These are phyloP conservation scores for Benthosema pterotum DNA, from an alignment of 2,797 vertebrate species.

Conservation along the genomic window DNA sequence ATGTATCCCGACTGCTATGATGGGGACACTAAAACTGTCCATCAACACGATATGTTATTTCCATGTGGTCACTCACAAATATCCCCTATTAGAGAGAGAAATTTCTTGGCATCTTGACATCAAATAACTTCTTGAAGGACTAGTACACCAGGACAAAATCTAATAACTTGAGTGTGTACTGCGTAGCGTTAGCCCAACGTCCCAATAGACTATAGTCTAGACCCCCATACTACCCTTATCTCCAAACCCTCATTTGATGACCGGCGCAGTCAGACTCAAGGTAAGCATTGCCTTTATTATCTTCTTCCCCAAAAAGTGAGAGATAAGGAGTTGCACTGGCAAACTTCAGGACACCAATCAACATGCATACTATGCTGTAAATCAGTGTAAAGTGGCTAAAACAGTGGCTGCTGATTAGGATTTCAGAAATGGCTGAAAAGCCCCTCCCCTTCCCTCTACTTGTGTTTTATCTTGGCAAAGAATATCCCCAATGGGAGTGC, in stretches of 20 bases:
- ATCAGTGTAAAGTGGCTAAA: too few species aligned
- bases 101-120: constrained; percentile 13
- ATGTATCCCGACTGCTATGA: constrained; percentile 31
- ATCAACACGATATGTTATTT: constrained; percentile 2
- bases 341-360: too few species aligned
- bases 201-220: too few species aligned
- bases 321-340: too few species aligned
- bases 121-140: constrained; percentile 14
- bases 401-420: background rate
- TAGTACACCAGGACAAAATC: too few species aligned
- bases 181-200: too few species aligned
- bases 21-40: constrained; percentile 28
- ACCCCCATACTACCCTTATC: too few species aligned
- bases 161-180: too few species aligned
- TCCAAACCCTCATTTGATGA: too few species aligned
- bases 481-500: constrained; percentile 30
- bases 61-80: constrained; percentile 6
- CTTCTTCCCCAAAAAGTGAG: too few species aligned
- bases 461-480: constrained; percentile 24
- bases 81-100: background rate
- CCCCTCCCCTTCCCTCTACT: constrained; percentile 27
- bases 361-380: too few species aligned
- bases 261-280: background rate
- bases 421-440: constrained; percentile 24
- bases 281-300: background rate